phyloP scores from a whole-genome alignment of 1,140 invertebrate species.

The Myzus persicae region DNA sequence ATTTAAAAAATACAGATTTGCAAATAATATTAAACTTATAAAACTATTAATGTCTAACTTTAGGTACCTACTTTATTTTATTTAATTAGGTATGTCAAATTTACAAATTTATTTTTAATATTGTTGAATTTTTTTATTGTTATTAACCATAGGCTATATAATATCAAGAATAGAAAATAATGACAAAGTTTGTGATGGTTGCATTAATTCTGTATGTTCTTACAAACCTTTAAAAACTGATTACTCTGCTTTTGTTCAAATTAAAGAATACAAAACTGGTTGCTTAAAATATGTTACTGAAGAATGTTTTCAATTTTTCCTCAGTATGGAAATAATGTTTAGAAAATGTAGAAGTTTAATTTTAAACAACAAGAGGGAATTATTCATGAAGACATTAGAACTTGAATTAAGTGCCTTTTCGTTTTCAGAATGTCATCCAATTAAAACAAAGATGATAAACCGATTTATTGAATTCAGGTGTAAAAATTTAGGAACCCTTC shows the following conservation, averaged over 20 bases:
- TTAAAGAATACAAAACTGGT: neutral
- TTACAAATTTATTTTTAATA: no score
- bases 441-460: neutral
- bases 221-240: neutral
- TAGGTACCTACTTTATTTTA: no score
- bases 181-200: neutral
- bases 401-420: neutral
- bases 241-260: neutral
- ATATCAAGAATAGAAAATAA: neutral
- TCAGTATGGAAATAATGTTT: neutral
- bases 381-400: neutral
- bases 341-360: neutral
- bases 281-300: neutral
- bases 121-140: neutral
- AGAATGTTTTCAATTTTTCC: neutral
- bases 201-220: neutral
- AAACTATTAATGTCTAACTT: no score
- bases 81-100: no score
- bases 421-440: neutral
- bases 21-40: no score
- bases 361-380: neutral
- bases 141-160: neutral
- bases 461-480: neutral
- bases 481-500: neutral
- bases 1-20: no score